phyloP scores from a whole-genome alignment of 2,888 invertebrate genomes.

The Listrodromus nycthemerus region DNA sequence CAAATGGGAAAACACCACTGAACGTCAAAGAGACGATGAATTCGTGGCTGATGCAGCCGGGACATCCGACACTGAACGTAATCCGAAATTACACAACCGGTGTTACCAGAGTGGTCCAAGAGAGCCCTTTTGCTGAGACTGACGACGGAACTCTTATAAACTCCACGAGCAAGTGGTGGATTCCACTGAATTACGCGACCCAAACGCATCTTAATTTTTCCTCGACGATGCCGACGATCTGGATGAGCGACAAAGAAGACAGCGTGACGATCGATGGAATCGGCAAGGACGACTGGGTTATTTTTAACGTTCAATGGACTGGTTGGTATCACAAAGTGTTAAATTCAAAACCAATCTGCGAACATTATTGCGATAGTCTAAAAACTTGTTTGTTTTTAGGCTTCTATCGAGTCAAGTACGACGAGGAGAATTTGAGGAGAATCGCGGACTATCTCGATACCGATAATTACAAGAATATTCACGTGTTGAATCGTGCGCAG shows the following conservation, averaged over 20 bases:
- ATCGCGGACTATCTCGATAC: slow-evolving; percentile 85
- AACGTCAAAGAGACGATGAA: slow-evolving; percentile 71
- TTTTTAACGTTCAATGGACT: slow-evolving; percentile 87
- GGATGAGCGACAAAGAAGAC: slow-evolving; percentile 83
- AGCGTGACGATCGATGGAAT: slow-evolving; percentile 78
- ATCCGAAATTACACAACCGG: slow-evolving; percentile 73
- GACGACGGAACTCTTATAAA: not conserved
- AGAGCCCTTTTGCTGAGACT: slow-evolving; percentile 8
- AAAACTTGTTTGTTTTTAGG: slow-evolving; percentile 66
- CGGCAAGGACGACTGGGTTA: slow-evolving; percentile 86
- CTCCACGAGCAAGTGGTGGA: slow-evolving; percentile 73
- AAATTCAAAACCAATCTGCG: not conserved
- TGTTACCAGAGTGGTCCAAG: slow-evolving; percentile 67
- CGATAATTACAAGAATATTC: slow-evolving; percentile 85
- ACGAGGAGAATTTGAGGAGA: slow-evolving; percentile 88
- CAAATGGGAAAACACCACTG: slow-evolving; percentile 77
- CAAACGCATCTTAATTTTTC: slow-evolving; percentile 81
- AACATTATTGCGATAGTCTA: not conserved
- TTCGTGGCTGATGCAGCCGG: slow-evolving; percentile 84
- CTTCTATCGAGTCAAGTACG: slow-evolving; percentile 87
- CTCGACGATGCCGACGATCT: slow-evolving; percentile 85
- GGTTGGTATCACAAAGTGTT: slow-evolving; percentile 52
- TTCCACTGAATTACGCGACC: too few relatives aligned
- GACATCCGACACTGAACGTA: slow-evolving; percentile 83
- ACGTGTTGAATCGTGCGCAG: slow-evolving; percentile 90